Evolutionary conservation across 2,797 vertebrate genomes (phyloP).

Genomic region (Dermochelys coriacea): DNA sequence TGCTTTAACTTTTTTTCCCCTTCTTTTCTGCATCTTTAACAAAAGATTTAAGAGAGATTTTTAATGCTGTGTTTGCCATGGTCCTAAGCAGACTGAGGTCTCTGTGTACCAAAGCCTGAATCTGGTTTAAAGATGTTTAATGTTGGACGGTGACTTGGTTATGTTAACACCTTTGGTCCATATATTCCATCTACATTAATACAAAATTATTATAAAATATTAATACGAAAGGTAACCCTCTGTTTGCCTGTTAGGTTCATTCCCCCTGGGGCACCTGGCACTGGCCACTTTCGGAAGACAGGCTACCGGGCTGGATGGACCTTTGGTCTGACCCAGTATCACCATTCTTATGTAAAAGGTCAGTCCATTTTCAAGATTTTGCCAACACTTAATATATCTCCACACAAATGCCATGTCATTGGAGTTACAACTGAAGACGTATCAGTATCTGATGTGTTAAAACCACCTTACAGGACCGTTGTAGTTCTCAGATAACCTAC

Average conservation of each 20-base stretch:
- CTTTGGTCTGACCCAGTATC: too few relatives aligned
- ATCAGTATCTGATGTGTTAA: background rate
- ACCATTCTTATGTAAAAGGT: too few relatives aligned
- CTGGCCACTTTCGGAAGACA: too few relatives aligned
- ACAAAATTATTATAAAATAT: background rate
- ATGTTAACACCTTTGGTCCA: background rate
- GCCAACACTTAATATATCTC: background rate
- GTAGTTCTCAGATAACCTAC: background rate
- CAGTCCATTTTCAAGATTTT: background rate
- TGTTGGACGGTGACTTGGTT: background rate
- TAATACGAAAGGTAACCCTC: too few relatives aligned
- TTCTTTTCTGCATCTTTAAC: background rate
- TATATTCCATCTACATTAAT: background rate
- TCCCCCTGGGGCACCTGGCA: too few relatives aligned
- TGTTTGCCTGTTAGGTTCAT: too few relatives aligned
- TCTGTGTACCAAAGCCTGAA: background rate
- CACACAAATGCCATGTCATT: background rate
- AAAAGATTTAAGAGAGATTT: background rate
- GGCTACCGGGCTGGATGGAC: too few relatives aligned
- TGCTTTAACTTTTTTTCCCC: background rate
- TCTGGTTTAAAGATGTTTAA: background rate
- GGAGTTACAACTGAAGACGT: background rate
- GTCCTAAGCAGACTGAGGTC: background rate
- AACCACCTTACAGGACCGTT: background rate
- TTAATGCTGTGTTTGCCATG: background rate